Conservation (phyloP, 1,140 invertebrate species). For the Sycobia sp. region DNA sequence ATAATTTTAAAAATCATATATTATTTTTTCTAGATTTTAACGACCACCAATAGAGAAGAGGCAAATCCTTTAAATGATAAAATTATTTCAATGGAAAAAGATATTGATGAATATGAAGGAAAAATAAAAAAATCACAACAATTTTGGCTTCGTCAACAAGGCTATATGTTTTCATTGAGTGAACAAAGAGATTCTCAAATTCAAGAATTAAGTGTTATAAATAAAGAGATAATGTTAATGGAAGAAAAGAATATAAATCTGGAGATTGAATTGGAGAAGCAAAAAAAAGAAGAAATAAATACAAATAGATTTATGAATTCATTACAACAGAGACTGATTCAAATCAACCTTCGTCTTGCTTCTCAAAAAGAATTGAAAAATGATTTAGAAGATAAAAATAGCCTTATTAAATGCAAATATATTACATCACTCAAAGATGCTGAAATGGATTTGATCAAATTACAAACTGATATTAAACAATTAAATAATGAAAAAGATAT, state of each 20-base stretch:
- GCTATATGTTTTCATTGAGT: constrained; percentile 69
- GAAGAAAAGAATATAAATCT: constrained; percentile 75
- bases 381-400: constrained; percentile 67
- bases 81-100: constrained; percentile 67
- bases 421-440: constrained; percentile 63
- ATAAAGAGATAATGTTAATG: constrained; percentile 76
- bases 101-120: constrained; percentile 64
- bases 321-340: constrained; percentile 65
- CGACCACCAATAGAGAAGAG: constrained; percentile 50
- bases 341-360: constrained; percentile 66
- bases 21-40: constrained; percentile 44
- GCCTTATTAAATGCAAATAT: constrained; percentile 64
- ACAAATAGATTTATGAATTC: constrained; percentile 66
- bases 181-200: constrained; percentile 70
- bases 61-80: constrained; percentile 63
- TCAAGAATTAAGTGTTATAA: constrained; percentile 69
- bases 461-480: constrained; percentile 71
- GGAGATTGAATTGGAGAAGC: constrained; percentile 67
- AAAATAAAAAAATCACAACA: constrained; percentile 69
- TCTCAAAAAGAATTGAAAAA: constrained; percentile 66
- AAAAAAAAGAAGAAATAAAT: constrained; percentile 63
- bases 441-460: constrained; percentile 68
- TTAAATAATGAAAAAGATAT: constrained; percentile 70
- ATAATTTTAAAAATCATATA: constrained; percentile 14
- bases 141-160: constrained; percentile 77